Evolutionary conservation across 2,888 invertebrate species (phyloP).

Genomic region (Chironomus riparius): DNA sequence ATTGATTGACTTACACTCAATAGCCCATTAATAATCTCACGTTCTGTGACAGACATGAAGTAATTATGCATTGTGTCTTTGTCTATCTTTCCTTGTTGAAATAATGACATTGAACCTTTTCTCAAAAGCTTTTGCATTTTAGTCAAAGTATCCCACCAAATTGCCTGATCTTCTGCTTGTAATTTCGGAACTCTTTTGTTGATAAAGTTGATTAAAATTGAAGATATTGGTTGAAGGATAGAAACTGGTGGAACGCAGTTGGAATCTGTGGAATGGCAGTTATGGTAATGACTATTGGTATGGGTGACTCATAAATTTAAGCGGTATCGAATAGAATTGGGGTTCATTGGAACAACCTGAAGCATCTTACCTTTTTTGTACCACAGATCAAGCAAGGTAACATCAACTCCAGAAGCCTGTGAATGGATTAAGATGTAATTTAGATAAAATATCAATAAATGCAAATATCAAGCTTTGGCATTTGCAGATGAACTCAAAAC

Average conservation of each 20-base stretch:
- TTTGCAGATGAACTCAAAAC: no score
- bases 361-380: conserved; percentile 58
- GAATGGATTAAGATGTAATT: conserved; percentile 33
- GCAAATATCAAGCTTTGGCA: no score
- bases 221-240: conserved; percentile 92
- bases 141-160: conserved; percentile 95
- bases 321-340: no score
- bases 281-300: no score
- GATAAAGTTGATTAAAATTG: conserved; percentile 92
- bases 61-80: conserved; percentile 94
- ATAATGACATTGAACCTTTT: conserved; percentile 82
- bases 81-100: conserved; percentile 73
- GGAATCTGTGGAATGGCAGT: conserved; percentile 69
- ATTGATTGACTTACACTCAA: conserved; percentile 47
- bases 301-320: no score
- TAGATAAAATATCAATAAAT: no score
- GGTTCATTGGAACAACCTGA: no score
- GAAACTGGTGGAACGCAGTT: conserved; percentile 94
- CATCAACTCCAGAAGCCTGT: conserved; percentile 69
- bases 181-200: conserved; percentile 94
- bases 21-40: conserved; percentile 94
- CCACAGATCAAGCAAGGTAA: conserved; percentile 80
- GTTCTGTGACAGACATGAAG: conserved; percentile 99
- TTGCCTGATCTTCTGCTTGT: conserved; percentile 91
- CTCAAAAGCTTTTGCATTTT: conserved; percentile 92